phyloP scores from a whole-genome alignment of 1,140 invertebrate species.

The Lucilia sericata region DNA sequence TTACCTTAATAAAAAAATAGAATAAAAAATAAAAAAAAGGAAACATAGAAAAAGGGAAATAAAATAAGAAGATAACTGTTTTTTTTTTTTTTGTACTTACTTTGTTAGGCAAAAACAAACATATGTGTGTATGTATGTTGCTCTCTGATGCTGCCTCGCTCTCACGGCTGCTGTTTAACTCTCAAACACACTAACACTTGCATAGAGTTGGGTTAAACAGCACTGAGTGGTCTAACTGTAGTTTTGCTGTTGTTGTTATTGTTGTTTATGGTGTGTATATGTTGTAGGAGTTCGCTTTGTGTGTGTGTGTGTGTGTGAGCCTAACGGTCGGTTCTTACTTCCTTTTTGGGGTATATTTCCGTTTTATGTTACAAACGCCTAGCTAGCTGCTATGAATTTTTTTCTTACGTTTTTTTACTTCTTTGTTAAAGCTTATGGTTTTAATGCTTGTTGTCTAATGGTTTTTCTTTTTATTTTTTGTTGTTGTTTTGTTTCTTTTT shows the following conservation, averaged over 20 bases:
- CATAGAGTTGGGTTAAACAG: not conserved
- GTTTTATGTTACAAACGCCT: not conserved
- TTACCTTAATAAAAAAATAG: slow-evolving; percentile 14
- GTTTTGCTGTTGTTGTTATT: not conserved
- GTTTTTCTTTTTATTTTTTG: not conserved
- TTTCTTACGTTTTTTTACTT: not conserved
- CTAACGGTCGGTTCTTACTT: not conserved
- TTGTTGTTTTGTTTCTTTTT: not conserved
- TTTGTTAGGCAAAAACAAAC: not conserved
- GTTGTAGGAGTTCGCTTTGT: not conserved
- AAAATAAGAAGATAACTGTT: not conserved
- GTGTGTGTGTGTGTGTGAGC: not conserved
- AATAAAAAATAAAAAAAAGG: not conserved
- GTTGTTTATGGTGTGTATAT: not conserved
- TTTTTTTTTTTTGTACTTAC: not conserved
- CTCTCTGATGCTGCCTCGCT: not conserved
- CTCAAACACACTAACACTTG: not conserved
- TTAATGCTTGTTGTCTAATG: not conserved
- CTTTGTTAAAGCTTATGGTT: slow-evolving; percentile 9
- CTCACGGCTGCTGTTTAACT: not conserved
- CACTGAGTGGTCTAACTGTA: not conserved
- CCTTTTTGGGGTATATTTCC: slow-evolving; percentile 23
- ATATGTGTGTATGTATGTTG: not conserved
- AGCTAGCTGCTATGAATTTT: not conserved
- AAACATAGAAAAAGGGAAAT: not conserved